phyloP scores from a whole-genome alignment of 2,888 invertebrate species.

The Dryobota labecula region DNA sequence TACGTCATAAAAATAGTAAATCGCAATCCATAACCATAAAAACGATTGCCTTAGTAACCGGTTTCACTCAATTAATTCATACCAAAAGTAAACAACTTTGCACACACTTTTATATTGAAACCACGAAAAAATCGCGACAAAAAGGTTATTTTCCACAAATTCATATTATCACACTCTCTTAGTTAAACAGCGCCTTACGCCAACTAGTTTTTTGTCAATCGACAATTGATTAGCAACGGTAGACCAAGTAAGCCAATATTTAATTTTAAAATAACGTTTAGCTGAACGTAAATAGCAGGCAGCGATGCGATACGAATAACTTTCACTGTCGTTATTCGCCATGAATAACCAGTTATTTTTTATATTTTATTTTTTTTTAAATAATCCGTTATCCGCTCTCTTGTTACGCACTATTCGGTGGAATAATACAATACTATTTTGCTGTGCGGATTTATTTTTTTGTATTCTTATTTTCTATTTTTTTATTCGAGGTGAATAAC shows the following conservation, averaged over 20 bases:
- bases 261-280: slow-evolving; percentile 74
- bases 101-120: slow-evolving; percentile 23
- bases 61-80: slow-evolving; percentile 48
- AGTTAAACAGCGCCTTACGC: slow-evolving; percentile 49
- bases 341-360: slow-evolving; percentile 70
- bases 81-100: slow-evolving; percentile 18
- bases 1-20: slow-evolving; percentile 30
- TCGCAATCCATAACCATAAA: slow-evolving; percentile 16
- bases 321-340: slow-evolving; percentile 80
- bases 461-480: background rate
- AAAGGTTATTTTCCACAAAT: slow-evolving; percentile 54
- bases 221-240: slow-evolving; percentile 72
- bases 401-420: slow-evolving; percentile 65
- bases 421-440: slow-evolving; percentile 53
- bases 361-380: slow-evolving; percentile 54
- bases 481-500: slow-evolving; percentile 31
- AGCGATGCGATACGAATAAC: slow-evolving; percentile 75
- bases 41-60: slow-evolving; percentile 47
- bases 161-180: slow-evolving; percentile 54
- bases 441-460: slow-evolving; percentile 27
- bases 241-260: slow-evolving; percentile 76
- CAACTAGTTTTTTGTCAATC: slow-evolving; percentile 61
- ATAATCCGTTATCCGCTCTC: slow-evolving; percentile 67
- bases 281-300: slow-evolving; percentile 67
- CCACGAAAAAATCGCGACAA: slow-evolving; percentile 31